Base-by-base conservation (phyloP, 2,888 invertebrate species). In the Acronicta aceris region DNA sequence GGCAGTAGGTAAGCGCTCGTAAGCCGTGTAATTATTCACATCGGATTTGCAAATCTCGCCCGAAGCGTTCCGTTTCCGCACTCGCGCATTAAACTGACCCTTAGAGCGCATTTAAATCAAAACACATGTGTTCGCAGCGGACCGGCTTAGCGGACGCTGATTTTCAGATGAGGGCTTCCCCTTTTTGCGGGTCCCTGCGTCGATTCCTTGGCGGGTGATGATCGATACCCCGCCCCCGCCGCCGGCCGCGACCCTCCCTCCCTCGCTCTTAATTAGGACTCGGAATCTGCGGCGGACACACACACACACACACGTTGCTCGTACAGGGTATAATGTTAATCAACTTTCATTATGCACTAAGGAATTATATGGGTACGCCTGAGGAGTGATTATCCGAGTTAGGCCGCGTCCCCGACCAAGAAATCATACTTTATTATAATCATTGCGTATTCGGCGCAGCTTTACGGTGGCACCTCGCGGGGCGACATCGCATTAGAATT, bases 221-320 rank as follows among this genome's bases (percentile, higher is more conserved):
- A 94, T 94, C 94, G 92, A 94, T 93, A 94, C 93, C 90, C 89
- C 89, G 84, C 90, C 90, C 88, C 89, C 90, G 84, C 84, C 85
- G 85, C 80, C 87, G 89, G 90, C 90, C 89, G 89, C 88, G 88
- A 85, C 88, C 89, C 89, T 85, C 89, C 87, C 88, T 94, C 95
- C 95, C 96, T 96, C 96, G 95, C 96, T 96, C 96, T 97, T 97
- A 97, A 97, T 97, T 97, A 97, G 97, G 96, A 96, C 96, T 96
- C 96, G 96, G 96, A 96, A 96, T 97, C 97, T 97, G 97, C 95
- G 96, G 96, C 96, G 96, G 96, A 96, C 97, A 96, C 96, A 96
- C 96, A 95, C 95, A 95, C 95, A 94, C 95, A 92, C 89, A 81
- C 88, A 67, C 62, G 65, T 61, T 74, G 73, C 73, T 43, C 74